A percentile compares a stretch with the other conserved stretches of the same genome.
Conservation (phyloP, 2,888 invertebrate genomes). For the Leptopterna dolabrata region DNA sequence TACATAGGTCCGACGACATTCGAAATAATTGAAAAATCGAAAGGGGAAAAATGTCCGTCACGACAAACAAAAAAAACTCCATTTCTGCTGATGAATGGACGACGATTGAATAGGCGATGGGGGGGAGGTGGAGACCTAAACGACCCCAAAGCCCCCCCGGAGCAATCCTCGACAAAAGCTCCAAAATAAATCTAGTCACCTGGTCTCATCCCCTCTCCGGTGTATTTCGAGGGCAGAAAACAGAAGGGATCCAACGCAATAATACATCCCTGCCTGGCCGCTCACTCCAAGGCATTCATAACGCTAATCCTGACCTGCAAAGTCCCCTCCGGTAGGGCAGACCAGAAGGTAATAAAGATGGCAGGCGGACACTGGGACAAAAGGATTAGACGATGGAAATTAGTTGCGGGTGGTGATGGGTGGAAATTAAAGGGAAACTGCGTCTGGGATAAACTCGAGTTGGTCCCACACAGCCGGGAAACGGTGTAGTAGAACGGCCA, state of each 20-base stretch:
- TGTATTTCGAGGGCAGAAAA: background rate
- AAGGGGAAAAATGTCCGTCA: background rate
- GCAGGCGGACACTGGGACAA: background rate
- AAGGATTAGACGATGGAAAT: background rate
- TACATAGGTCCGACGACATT: background rate
- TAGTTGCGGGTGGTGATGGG: background rate
- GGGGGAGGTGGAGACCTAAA: background rate
- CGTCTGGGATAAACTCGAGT: background rate
- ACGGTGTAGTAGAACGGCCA: too few relatives aligned
- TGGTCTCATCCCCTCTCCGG: background rate
- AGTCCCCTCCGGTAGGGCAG: background rate
- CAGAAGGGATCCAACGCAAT: constrained; percentile 1
- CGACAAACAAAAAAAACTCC: background rate
- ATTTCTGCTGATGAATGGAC: background rate
- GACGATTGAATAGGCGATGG: background rate
- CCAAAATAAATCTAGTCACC: constrained; percentile 11
- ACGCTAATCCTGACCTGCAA: background rate
- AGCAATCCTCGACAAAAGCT: background rate
- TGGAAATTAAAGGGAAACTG: background rate
- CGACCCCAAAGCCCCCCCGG: background rate
- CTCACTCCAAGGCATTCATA: background rate
- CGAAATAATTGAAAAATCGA: background rate
- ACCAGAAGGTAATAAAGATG: background rate
- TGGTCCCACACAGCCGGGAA: too few relatives aligned
- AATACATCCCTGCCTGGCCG: background rate